Evolutionary conservation across 1,140 invertebrate species (phyloP).

Genomic region (Octopus bimaculoides): DNA sequence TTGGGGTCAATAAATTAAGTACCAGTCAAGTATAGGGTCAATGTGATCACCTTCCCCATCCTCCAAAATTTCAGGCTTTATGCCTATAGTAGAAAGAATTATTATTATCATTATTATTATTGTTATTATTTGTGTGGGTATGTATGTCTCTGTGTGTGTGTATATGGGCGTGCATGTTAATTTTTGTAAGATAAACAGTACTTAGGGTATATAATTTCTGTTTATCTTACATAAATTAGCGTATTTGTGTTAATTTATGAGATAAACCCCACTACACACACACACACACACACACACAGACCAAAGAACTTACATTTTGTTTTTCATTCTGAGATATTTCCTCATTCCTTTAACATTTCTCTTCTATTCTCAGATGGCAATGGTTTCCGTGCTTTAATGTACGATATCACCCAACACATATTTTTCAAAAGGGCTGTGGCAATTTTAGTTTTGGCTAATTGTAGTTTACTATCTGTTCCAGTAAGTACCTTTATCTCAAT

Average conservation of each 20-base stretch:
- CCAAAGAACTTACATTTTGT: no score
- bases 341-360: not conserved
- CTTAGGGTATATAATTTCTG: not conserved
- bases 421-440: conserved; percentile 94
- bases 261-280: no score
- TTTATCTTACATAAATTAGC: not conserved
- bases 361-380: conserved; percentile 39
- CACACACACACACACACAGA: no score
- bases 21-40: no score
- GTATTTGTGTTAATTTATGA: no score
- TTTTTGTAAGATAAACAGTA: not conserved
- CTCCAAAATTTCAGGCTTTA: no score
- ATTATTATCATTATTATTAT: no score
- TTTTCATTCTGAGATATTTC: no score
- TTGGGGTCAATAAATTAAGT: no score
- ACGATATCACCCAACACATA: conserved; percentile 97
- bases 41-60: no score
- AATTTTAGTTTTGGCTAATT: conserved; percentile 87
- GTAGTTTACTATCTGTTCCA: conserved; percentile 85
- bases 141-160: not conserved
- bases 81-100: no score
- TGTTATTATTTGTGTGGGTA: no score
- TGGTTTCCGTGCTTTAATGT: conserved; percentile 86
- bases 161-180: not conserved
- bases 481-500: conserved; percentile 62